Base-by-base conservation (phyloP, 2,113 vertebrate genomes). In the Diadophis punctatus region DNA sequence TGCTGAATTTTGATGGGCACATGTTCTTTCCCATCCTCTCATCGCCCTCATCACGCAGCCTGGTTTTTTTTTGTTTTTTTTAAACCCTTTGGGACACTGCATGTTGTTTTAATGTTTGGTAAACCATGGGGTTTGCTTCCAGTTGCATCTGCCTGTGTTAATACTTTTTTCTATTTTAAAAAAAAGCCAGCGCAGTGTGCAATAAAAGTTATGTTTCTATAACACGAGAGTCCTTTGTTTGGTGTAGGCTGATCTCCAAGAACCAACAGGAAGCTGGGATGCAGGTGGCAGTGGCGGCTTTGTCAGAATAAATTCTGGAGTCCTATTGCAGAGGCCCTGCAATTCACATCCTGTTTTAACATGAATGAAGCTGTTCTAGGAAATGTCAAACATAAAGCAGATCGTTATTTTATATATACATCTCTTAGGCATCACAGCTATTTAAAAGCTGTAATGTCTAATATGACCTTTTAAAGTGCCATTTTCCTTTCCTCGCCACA, bases 181-280 rank as follows among this genome's bases (percentile, higher is more conserved):
- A 98, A 98, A 98, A 98, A 98, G 98, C 97, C 98, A 98, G 98
- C 98, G 98, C 98, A 98, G 98, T 99, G 98, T 99, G 99, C 99
- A 99, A 99, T 99, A 99, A 99, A 99, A 96, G 98, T 98, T 99
- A 99, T 99, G 98, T 99, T 99, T 99, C 98, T 99, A 99, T 86
- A 90, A 90, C 46, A 90, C 0, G 93, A 95, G 98, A 58, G 96
- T 94, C 95, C 95, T 96, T 96, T 89, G 88, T 93, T 84, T 94
- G 91, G n/a, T 86, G 58, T 68, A 86, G 86, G 56, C 56, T 30
- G 52, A 25, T 20, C 48, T 49, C 27, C 2, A 58, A n/a, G 53
- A 23, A 39, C 14, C 63, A 46, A 58, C n/a, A 58, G 10, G 11
- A 46, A 7, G 16, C 56, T 87, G 34, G 20, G n/a, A 46, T 49